phyloP scores from a whole-genome alignment of 2,888 invertebrate species.

The Noctua fimbriata region DNA sequence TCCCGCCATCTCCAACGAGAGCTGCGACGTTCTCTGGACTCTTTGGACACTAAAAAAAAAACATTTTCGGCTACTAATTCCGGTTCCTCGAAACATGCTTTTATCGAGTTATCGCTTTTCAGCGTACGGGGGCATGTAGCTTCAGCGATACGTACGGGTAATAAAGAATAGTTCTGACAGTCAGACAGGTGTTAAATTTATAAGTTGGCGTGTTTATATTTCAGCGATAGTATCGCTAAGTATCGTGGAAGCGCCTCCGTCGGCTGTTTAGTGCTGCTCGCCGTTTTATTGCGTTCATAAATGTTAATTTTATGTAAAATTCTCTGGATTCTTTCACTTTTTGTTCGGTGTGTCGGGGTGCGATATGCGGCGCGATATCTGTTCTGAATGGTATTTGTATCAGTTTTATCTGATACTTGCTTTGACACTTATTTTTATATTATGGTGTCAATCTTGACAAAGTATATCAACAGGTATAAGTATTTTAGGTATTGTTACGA shows the following conservation, averaged over 20 bases:
- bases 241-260: constrained; percentile 67
- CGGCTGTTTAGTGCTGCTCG: constrained; percentile 67
- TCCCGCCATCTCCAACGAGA: background rate
- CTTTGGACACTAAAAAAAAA: background rate
- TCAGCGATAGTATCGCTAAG: constrained; percentile 77
- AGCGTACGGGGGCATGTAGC: constrained; percentile 11
- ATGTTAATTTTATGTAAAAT: constrained; percentile 78
- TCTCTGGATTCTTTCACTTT: constrained; percentile 61
- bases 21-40: background rate
- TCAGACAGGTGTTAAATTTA: constrained; percentile 85
- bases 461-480: constrained; percentile 35
- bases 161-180: constrained; percentile 73
- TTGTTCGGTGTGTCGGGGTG: constrained; percentile 53
- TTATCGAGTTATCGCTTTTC: background rate
- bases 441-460: background rate
- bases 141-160: constrained; percentile 55
- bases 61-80: background rate
- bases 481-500: background rate
- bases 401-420: constrained; percentile 47
- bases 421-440: constrained; percentile 40
- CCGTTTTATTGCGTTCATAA: constrained; percentile 75
- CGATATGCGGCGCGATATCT: constrained; percentile 48
- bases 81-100: background rate
- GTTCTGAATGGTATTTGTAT: constrained; percentile 49
- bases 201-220: constrained; percentile 79